A percentile compares a stretch with the other conserved stretches of the same genome.
Conservation (phyloP, 2,797 vertebrate species). For the Malacoctenus gilli region DNA sequence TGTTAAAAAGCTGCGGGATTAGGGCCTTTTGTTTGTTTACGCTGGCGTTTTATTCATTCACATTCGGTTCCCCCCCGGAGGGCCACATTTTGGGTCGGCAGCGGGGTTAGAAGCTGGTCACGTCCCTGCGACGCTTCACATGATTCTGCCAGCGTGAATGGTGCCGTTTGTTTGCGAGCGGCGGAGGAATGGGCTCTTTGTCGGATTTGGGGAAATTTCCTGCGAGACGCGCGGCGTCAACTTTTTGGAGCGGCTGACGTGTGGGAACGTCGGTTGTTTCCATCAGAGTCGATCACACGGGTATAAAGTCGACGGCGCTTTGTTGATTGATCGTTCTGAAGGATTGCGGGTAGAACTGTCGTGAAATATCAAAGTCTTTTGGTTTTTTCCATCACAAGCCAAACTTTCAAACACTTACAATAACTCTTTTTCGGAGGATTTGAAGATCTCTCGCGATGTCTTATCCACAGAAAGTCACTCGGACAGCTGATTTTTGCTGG, state of each 20-base stretch:
- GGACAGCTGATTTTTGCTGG: no score
- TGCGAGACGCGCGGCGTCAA: conserved; percentile 21
- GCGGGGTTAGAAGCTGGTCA: conserved; percentile 67
- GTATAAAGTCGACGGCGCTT: no score
- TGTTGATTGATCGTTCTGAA: no score
- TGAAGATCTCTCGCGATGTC: no score
- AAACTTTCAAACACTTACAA: no score
- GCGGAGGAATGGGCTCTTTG: conserved; percentile 58
- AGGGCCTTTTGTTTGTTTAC: conserved; percentile 67
- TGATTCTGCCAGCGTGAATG: conserved; percentile 75
- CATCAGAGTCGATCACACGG: no score
- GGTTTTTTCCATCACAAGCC: no score
- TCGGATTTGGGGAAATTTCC: conserved; percentile 57
- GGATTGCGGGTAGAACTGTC: no score
- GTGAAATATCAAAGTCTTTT: no score
- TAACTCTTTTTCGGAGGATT: no score
- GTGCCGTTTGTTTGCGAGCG: conserved; percentile 66
- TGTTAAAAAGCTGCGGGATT: conserved; percentile 59
- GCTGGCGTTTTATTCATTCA: conserved; percentile 55
- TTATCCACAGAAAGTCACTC: no score
- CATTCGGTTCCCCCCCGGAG: conserved; percentile 58
- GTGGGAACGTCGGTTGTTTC: conserved; percentile 18
- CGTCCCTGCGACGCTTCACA: conserved; percentile 72
- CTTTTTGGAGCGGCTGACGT: conserved; percentile 17
- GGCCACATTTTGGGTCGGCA: conserved; percentile 53